A percentile compares a stretch with the other conserved stretches of the same genome.
Conservation (phyloP, 1,140 invertebrate species). For the Adoxophyes honmai region DNA sequence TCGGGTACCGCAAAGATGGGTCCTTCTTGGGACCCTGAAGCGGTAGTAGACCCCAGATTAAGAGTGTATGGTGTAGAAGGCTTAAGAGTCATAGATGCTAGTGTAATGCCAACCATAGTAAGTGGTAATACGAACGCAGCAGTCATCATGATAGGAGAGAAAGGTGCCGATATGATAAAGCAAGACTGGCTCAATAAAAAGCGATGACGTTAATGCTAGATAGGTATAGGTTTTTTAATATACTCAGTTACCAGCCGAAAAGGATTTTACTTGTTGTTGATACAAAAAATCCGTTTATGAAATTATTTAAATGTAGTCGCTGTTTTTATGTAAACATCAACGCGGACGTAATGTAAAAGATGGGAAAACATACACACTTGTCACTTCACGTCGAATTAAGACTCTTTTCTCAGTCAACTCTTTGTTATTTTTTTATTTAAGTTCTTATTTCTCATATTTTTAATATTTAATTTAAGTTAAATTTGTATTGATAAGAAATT, state of each 20-base stretch:
- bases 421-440: too few species aligned
- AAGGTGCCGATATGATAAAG: constrained; percentile 90
- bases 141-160: constrained; percentile 92
- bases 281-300: background rate
- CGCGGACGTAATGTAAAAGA: too few species aligned
- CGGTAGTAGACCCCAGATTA: constrained; percentile 89
- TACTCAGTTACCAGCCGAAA: constrained; percentile 1
- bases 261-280: background rate
- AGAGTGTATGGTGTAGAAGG: constrained; percentile 87
- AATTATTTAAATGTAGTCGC: background rate
- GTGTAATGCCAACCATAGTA: constrained; percentile 92
- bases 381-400: too few species aligned
- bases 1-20: constrained; percentile 92
- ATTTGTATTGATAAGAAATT: too few species aligned
- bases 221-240: constrained; percentile 1
- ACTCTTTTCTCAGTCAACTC: too few species aligned
- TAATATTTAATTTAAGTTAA: too few species aligned
- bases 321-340: background rate
- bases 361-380: too few species aligned
- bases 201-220: constrained; percentile 25
- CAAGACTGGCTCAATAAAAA: constrained; percentile 80
- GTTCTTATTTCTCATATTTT: too few species aligned
- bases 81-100: constrained; percentile 91
- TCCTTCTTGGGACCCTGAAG: constrained; percentile 82
- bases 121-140: constrained; percentile 92